These are phyloP conservation scores for Charaxes varanes DNA, from an alignment of 1,140 invertebrate species.

Conservation along the genomic window DNA sequence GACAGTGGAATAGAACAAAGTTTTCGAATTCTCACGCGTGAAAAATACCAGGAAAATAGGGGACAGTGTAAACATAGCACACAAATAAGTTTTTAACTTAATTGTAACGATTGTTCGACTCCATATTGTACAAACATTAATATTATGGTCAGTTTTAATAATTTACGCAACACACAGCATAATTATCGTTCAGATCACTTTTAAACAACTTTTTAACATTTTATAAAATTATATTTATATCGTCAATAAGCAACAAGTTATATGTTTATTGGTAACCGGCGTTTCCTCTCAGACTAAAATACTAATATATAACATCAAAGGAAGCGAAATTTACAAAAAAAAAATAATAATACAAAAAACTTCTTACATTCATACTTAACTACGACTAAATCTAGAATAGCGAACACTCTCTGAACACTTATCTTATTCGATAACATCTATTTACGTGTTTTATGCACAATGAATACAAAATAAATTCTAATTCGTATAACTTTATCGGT, in stretches of 20 bases:
- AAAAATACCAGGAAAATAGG: no score
- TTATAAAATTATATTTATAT: conserved; percentile 68
- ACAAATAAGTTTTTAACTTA: no score
- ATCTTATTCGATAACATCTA: conserved; percentile 36
- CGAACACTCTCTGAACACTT: conserved; percentile 64
- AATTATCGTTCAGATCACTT: conserved; percentile 53
- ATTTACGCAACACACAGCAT: conserved; percentile 58
- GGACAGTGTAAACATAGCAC: no score
- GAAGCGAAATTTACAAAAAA: conserved; percentile 64
- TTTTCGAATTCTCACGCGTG: no score
- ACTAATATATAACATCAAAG: conserved; percentile 65
- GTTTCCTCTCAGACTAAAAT: conserved; percentile 72
- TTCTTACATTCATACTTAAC: conserved; percentile 55
- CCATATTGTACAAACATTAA: no score
- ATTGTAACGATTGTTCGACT: no score
- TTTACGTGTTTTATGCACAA: conserved; percentile 46
- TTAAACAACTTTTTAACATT: conserved; percentile 66
- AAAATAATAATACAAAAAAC: conserved; percentile 50
- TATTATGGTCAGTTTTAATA: conserved; percentile 35
- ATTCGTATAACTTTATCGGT: conserved; percentile 53
- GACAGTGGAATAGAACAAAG: no score
- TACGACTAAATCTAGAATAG: conserved; percentile 52
- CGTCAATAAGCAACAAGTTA: conserved; percentile 72
- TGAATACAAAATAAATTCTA: conserved; percentile 41
- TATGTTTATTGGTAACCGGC: conserved; percentile 73